These are phyloP conservation scores for Apis dorsata DNA, from an alignment of 1,140 invertebrate species.

Conservation along the genomic window DNA sequence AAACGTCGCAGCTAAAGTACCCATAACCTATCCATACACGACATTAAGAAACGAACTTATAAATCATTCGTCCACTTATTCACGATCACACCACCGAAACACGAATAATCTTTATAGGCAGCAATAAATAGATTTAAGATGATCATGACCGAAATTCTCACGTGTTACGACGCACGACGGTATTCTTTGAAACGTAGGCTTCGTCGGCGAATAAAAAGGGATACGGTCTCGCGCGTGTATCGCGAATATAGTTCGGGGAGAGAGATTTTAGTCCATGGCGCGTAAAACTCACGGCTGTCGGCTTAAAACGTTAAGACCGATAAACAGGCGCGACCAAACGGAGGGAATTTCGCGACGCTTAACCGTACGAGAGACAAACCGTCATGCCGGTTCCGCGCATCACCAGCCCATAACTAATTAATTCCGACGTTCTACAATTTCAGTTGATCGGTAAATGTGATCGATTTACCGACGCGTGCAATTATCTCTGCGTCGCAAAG, in stretches of 20 bases:
- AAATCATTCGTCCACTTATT: not conserved
- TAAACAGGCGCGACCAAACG: slow-evolving; percentile 66
- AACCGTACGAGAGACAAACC: not conserved
- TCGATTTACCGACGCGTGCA: slow-evolving; percentile 56
- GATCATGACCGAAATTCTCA: not conserved
- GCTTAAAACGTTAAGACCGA: slow-evolving; percentile 56
- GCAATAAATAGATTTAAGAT: slow-evolving; percentile 26
- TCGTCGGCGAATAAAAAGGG: not conserved
- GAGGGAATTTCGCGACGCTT: slow-evolving; percentile 50
- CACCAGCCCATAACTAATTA: slow-evolving; percentile 58
- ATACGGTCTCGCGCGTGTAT: not conserved
- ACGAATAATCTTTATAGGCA: slow-evolving; percentile 13
- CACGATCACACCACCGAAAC: not conserved
- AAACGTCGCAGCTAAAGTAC: not conserved
- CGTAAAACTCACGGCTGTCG: slow-evolving; percentile 49
- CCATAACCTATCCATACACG: not conserved
- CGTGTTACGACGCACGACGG: not conserved
- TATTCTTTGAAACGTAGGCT: not conserved
- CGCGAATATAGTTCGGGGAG: not conserved
- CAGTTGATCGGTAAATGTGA: slow-evolving; percentile 49
- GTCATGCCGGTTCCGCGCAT: slow-evolving; percentile 33
- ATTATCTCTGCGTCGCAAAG: slow-evolving; percentile 44
- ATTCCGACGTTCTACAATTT: slow-evolving; percentile 49
- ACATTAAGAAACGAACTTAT: not conserved
- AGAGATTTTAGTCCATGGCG: not conserved